Evolutionary conservation across 2,113 vertebrate species (phyloP).

Genomic region (Prionailurus bengalensis): DNA sequence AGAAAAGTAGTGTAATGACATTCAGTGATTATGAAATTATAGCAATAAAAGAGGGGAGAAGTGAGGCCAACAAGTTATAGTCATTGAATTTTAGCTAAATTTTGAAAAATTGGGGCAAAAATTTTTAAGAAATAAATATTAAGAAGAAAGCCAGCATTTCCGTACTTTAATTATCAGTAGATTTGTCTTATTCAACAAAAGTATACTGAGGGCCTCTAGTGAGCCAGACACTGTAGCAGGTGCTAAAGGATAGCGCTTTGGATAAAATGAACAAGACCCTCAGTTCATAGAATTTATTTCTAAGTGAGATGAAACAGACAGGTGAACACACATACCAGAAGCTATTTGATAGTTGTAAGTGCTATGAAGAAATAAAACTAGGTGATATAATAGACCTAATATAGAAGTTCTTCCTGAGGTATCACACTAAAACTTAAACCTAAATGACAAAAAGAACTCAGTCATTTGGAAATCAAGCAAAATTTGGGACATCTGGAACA

Average conservation of each 20-base stretch:
- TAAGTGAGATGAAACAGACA: background rate
- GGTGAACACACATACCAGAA: background rate
- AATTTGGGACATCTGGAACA: background rate
- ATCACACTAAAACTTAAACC: background rate
- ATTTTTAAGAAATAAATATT: constrained; percentile 36
- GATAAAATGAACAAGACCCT: background rate
- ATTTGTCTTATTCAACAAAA: constrained; percentile 17
- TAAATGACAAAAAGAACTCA: background rate
- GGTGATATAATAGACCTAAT: background rate
- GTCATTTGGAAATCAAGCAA: constrained; percentile 4
- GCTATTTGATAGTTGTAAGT: background rate
- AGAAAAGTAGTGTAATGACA: constrained; percentile 82
- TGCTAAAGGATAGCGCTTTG: background rate
- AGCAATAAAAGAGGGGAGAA: background rate
- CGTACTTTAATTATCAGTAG: background rate
- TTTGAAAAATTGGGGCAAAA: constrained; percentile 58
- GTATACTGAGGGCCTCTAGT: background rate
- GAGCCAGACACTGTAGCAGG: background rate
- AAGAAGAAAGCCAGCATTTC: background rate
- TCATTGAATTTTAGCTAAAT: constrained; percentile 60
- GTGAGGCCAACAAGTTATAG: background rate
- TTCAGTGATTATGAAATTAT: constrained; percentile 74
- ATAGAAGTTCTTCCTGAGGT: background rate
- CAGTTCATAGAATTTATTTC: background rate
- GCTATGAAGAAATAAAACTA: constrained; percentile 16